Base-by-base conservation (phyloP, 1,140 invertebrate species). In the Trissolcus basalis region DNA sequence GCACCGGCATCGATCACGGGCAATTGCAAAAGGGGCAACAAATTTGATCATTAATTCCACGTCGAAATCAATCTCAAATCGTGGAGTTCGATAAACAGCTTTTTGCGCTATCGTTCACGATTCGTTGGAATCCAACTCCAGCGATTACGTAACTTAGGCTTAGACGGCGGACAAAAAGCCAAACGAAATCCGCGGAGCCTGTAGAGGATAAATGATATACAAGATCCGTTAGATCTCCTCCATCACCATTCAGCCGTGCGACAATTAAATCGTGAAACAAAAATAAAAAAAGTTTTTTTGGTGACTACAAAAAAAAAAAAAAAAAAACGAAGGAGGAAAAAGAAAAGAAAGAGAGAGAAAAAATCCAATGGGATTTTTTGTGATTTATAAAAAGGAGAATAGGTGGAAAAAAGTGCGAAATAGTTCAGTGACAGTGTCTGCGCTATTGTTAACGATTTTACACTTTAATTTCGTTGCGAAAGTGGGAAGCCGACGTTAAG, bases 181-280 rank as follows among this genome's bases (percentile, higher is more conserved):
- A 71, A 71, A 61, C 64, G 61, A 77, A 71, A 77, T 65, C 36
- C 12, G 32, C 50, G 44, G 45, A 47, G 35, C 44, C 45, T 47
- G 49, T 61, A 64, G 63, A 64, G 75, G 69, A 73, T 69, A 77
- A 72, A 77, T 69, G 59, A 64, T 56, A 63, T 51, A n/a, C n/a
- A 51, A 72, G 75, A 73, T 78, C 69, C 64, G 64, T 78, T 73
- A 78, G 69, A 65, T 15, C 60, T 73, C 49, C 58, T 78, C 65
- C 64, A 73, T 78, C 69, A 78, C 70, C 69, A 47, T 51, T 68
- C 68, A 69, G 58, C 69, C 68, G 64, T 65, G 69, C 59, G 69
- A 78, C 75, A 70, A 78, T 78, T 78, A 69, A 73, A 63, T 54
- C 63, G 33, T n/a, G n/a, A n/a, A n/a, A n/a, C n/a, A n/a, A n/a